phyloP scores from a whole-genome alignment of 2,888 invertebrate species.

The Tetragonisca angustula region DNA sequence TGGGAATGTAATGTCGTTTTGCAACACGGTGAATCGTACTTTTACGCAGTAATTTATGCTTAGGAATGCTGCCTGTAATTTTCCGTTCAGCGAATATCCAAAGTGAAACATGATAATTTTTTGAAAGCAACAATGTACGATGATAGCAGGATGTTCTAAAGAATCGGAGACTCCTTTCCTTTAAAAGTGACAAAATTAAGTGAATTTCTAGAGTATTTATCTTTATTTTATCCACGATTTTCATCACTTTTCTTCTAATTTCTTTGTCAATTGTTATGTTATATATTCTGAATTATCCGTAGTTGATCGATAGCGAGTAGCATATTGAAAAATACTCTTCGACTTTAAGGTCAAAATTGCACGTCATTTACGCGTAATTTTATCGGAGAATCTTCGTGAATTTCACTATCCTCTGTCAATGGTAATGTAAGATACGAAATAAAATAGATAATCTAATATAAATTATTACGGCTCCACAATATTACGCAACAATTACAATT shows the following conservation, averaged over 20 bases:
- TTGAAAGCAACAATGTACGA: background rate
- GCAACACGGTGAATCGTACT: conserved; percentile 2
- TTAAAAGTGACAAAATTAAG: background rate
- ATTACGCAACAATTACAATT: background rate
- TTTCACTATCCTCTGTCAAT: too few relatives aligned
- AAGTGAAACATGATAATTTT: background rate
- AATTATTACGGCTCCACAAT: too few relatives aligned
- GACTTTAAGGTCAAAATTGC: background rate
- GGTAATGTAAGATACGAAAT: too few relatives aligned
- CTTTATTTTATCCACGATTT: too few relatives aligned
- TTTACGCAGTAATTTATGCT: background rate
- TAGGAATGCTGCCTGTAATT: background rate
- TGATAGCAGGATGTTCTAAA: background rate
- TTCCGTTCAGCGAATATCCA: background rate
- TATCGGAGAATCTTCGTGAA: too few relatives aligned
- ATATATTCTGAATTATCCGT: background rate
- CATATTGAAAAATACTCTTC: background rate
- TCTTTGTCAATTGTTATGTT: background rate
- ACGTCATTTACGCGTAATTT: too few relatives aligned
- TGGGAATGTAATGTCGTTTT: background rate
- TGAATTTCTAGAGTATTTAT: too few relatives aligned
- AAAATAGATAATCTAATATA: too few relatives aligned
- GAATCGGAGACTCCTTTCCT: background rate
- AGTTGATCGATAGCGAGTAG: background rate
- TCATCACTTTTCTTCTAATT: background rate